A percentile compares a stretch with the other conserved stretches of the same genome.
Conservation (phyloP, 2,797 vertebrate species). For the Eulemur rubriventer region DNA sequence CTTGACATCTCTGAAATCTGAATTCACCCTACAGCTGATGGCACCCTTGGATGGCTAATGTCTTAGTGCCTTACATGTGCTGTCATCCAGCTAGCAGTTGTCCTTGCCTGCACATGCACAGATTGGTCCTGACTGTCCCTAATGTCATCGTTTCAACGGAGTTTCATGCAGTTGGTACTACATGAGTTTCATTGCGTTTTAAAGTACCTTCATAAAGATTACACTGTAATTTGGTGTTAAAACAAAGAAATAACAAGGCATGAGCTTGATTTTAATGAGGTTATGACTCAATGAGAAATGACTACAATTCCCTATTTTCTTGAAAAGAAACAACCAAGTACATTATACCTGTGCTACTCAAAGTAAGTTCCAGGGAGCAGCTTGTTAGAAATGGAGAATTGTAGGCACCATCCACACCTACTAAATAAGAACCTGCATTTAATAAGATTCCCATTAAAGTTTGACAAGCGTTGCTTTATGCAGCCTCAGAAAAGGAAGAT, state of each 20-base stretch:
- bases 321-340: constrained; percentile 25
- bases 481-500: not conserved
- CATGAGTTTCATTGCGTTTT: not conserved
- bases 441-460: not conserved
- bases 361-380: not conserved
- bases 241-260: not conserved
- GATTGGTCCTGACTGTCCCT: not conserved
- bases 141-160: not conserved
- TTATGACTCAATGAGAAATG: not conserved
- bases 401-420: not conserved
- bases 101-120: not conserved
- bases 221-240: not conserved
- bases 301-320: constrained; percentile 25
- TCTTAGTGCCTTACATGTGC: not conserved
- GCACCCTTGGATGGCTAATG: not conserved
- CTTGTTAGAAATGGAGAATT: constrained; percentile 30
- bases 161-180: not conserved
- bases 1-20: not conserved
- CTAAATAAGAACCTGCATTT: not conserved
- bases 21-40: not conserved
- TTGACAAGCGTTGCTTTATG: not conserved
- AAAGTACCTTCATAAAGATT: not conserved
- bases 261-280: not conserved
- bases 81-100: not conserved
- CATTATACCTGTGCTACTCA: not conserved